Evolutionary conservation across 1,140 invertebrate genomes (phyloP).

Genomic region (Heliconius hermathena): DNA sequence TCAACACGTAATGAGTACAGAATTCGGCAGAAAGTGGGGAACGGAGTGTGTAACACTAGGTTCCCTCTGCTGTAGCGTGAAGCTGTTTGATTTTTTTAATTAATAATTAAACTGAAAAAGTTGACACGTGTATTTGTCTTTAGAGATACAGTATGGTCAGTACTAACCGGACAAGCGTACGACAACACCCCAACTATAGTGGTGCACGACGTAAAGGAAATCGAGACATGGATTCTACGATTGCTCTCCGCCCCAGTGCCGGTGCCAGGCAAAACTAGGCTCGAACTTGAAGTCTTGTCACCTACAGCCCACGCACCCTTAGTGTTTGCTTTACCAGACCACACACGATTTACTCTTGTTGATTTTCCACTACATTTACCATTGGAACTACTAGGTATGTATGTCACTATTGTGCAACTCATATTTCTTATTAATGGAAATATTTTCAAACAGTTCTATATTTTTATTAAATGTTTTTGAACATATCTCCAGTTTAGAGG

Average conservation of each 20-base stretch:
- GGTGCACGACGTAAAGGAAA: conserved; percentile 97
- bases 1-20: no score
- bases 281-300: conserved; percentile 97
- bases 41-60: no score
- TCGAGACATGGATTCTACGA: conserved; percentile 99
- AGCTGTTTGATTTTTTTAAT: neutral
- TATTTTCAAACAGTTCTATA: neutral
- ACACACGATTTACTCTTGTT: conserved; percentile 96
- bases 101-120: neutral
- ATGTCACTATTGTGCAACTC: neutral
- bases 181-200: conserved; percentile 93
- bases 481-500: neutral
- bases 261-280: conserved; percentile 96
- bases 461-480: neutral
- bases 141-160: conserved; percentile 96
- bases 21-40: no score
- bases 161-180: conserved; percentile 88
- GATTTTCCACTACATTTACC: conserved; percentile 99
- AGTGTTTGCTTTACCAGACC: conserved; percentile 97
- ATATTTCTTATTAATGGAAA: neutral
- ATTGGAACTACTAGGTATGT: conserved; percentile 92
- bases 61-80: no score
- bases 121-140: neutral
- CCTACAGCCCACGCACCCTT: conserved; percentile 93
- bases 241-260: conserved; percentile 98